Conservation (phyloP, 2,888 invertebrate species). For the Troides helena region DNA sequence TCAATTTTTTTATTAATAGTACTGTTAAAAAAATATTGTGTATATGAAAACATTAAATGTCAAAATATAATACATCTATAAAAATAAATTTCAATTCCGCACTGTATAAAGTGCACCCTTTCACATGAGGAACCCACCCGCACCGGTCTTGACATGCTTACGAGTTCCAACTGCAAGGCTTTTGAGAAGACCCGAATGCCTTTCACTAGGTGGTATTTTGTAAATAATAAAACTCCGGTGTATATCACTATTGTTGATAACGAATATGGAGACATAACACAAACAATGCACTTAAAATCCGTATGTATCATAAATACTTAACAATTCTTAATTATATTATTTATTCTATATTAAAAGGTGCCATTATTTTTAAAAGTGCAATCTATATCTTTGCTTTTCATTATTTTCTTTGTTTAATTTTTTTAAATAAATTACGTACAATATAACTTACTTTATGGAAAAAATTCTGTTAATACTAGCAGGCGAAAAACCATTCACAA, state of each 20-base stretch:
- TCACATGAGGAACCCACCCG: constrained; percentile 47
- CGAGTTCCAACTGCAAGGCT: constrained; percentile 69
- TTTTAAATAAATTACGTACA: neutral
- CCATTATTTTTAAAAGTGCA: too few species aligned
- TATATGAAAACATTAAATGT: neutral
- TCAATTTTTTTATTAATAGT: too few species aligned
- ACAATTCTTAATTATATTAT: too few species aligned
- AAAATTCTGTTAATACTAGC: constrained; percentile 33
- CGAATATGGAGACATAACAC: too few species aligned
- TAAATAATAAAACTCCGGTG: constrained; percentile 50
- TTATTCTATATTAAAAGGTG: too few species aligned
- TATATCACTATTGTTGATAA: too few species aligned
- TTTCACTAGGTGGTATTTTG: constrained; percentile 62
- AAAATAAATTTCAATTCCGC: neutral
- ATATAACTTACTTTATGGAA: constrained; percentile 35
- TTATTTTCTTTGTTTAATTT: neutral
- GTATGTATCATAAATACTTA: too few species aligned
- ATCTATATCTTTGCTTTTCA: too few species aligned
- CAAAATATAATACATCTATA: neutral
- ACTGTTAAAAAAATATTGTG: too few species aligned
- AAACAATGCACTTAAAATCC: too few species aligned
- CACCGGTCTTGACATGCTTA: constrained; percentile 60
- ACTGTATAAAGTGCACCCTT: constrained; percentile 35
- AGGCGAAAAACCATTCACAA: constrained; percentile 51
- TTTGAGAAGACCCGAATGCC: constrained; percentile 71